Evolutionary conservation across 2,797 vertebrate genomes (phyloP).

Genomic region (Tympanoctomys barrerae): DNA sequence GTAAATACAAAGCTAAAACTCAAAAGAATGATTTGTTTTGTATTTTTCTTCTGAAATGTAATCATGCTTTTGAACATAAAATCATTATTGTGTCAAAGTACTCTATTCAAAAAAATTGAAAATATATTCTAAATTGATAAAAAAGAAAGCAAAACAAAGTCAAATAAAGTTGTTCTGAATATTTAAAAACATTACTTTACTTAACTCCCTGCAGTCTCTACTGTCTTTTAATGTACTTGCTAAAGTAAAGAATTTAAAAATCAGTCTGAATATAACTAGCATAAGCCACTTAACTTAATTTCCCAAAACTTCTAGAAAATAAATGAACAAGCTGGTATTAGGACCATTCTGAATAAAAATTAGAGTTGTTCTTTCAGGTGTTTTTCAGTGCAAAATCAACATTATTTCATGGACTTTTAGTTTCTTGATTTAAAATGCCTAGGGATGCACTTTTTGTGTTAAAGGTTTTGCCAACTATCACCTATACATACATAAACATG

Average conservation of each 20-base stretch:
- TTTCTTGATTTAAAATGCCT: not conserved
- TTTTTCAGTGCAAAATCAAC: not conserved
- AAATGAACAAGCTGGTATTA: not conserved
- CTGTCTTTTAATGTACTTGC: not conserved
- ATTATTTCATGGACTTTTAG: not conserved
- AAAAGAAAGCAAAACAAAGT: not conserved
- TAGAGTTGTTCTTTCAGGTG: not conserved
- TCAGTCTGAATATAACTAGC: not conserved
- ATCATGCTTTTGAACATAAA: not conserved
- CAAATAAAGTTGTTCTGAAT: not conserved
- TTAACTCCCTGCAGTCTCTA: not conserved
- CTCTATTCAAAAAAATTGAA: not conserved
- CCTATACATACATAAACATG: not conserved
- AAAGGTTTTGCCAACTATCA: not conserved
- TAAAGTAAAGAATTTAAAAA: not conserved
- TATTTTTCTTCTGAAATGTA: slow-evolving; percentile 1
- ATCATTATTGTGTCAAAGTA: not conserved
- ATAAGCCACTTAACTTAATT: not conserved
- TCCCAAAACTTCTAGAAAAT: not conserved
- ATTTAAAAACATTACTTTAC: not conserved
- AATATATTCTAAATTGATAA: not conserved
- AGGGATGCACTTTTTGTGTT: not conserved
- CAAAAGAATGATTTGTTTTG: not conserved
- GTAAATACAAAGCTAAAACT: not conserved
- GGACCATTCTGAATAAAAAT: not conserved